These are phyloP conservation scores for Unio delphinus DNA, from an alignment of 2,888 invertebrate genomes.

Conservation along the genomic window DNA sequence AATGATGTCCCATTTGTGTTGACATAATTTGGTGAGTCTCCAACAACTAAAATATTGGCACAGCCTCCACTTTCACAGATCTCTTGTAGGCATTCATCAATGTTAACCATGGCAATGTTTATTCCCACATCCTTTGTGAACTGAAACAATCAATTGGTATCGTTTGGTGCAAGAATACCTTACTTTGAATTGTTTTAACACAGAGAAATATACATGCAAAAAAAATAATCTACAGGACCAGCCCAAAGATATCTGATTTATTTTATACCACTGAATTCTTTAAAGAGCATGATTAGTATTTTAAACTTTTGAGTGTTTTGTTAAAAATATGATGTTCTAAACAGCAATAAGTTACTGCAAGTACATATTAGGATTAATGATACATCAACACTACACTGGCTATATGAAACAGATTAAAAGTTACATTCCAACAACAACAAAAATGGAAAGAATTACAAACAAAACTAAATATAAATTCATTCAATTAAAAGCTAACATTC, in stretches of 20 bases:
- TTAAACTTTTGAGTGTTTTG: too few species aligned
- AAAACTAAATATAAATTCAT: too few species aligned
- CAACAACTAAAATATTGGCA: conserved; percentile 86
- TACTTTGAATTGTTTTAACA: not conserved
- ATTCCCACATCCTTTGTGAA: conserved; percentile 95
- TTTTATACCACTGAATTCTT: too few species aligned
- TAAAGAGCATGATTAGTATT: too few species aligned
- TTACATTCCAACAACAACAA: too few species aligned
- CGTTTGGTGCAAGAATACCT: not conserved
- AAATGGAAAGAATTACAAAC: too few species aligned
- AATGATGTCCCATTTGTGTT: conserved; percentile 97
- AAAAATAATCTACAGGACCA: not conserved
- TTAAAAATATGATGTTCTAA: too few species aligned
- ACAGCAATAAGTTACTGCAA: too few species aligned
- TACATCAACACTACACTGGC: too few species aligned
- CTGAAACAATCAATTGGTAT: conserved; percentile 65
- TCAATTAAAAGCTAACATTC: too few species aligned
- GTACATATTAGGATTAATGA: too few species aligned
- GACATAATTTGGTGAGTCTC: conserved; percentile 79
- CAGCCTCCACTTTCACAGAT: conserved; percentile 83
- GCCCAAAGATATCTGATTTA: not conserved
- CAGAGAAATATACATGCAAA: not conserved
- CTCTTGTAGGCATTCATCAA: conserved; percentile 76
- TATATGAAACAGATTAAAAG: too few species aligned
- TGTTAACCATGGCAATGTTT: conserved; percentile 97